These are phyloP conservation scores for Paramormyrops kingsleyae DNA, from an alignment of 2,113 vertebrate species.

Conservation along the genomic window DNA sequence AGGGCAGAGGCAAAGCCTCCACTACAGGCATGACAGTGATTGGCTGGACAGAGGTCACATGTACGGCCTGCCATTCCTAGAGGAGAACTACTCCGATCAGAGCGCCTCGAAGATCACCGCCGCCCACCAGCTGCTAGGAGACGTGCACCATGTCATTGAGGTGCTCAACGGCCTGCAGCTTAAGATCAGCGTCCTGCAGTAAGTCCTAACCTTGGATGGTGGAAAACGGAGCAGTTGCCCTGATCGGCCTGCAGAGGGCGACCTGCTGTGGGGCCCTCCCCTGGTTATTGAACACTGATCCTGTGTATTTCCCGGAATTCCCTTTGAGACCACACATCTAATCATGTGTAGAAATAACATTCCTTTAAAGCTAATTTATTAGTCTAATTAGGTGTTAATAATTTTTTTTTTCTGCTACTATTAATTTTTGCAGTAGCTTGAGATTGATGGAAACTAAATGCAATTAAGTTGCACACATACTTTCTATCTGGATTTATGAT, in stretches of 20 bases:
- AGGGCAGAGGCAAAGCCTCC: slow-evolving; percentile 82
- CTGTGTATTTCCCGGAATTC: background rate
- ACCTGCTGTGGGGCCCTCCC: background rate
- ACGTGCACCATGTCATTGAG: slow-evolving; percentile 77
- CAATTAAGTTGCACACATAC: background rate
- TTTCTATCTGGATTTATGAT: background rate
- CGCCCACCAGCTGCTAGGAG: slow-evolving; percentile 81
- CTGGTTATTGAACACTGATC: background rate
- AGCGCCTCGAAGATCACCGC: slow-evolving; percentile 87
- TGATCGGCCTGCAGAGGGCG: background rate
- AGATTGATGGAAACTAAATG: background rate
- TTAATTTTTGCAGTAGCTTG: background rate
- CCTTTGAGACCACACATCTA: background rate
- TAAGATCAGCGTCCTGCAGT: slow-evolving; percentile 91
- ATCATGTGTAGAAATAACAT: background rate
- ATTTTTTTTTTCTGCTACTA: background rate
- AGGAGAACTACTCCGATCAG: slow-evolving; percentile 88
- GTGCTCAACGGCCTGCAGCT: slow-evolving; percentile 86
- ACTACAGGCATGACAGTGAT: slow-evolving; percentile 84
- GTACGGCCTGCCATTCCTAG: slow-evolving; percentile 86
- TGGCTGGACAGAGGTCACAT: slow-evolving; percentile 84
- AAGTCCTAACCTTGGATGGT: slow-evolving; percentile 41
- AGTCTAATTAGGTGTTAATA: background rate
- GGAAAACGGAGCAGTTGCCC: background rate
- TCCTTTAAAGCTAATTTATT: background rate